Percentiles rank a stretch among this genome's conserved stretches.
Evolutionary conservation across 2,888 invertebrate genomes (phyloP).

Genomic region (Leptura quadrifasciata): DNA sequence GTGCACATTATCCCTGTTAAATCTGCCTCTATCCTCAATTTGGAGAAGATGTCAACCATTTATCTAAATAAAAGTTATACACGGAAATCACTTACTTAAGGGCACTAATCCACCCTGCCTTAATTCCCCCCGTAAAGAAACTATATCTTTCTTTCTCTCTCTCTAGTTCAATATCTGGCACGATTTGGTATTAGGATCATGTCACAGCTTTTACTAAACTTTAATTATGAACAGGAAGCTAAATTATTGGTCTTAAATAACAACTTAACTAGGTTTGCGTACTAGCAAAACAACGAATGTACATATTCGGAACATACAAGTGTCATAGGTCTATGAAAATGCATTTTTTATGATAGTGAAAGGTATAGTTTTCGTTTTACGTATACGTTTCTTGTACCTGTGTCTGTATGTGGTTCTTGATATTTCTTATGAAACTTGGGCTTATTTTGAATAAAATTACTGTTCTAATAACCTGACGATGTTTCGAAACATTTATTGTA

Average conservation of each 20-base stretch:
- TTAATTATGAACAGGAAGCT: slow-evolving; percentile 25
- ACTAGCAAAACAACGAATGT: no score
- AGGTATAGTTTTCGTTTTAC: no score
- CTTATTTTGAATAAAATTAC: no score
- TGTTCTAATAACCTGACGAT: no score
- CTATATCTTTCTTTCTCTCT: background rate
- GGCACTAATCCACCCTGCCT: slow-evolving; percentile 27
- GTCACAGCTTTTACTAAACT: slow-evolving; percentile 24
- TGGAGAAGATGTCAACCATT: slow-evolving; percentile 31
- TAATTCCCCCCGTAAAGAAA: slow-evolving; percentile 18
- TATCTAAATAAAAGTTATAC: slow-evolving; percentile 38
- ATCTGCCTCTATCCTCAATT: slow-evolving; percentile 3
- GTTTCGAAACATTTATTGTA: no score
- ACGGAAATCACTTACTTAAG: slow-evolving; percentile 36
- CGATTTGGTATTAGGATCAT: slow-evolving; percentile 30
- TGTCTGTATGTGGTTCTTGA: no score
- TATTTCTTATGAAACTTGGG: no score
- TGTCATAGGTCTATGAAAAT: no score
- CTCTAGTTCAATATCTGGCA: slow-evolving; percentile 22
- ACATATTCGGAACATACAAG: no score
- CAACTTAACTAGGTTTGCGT: background rate
- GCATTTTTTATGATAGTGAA: no score
- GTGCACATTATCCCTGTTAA: background rate
- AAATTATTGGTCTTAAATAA: slow-evolving; percentile 20
- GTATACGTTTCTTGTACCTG: no score